Conservation (phyloP, 2,888 invertebrate genomes). For the Oithona nana region DNA sequence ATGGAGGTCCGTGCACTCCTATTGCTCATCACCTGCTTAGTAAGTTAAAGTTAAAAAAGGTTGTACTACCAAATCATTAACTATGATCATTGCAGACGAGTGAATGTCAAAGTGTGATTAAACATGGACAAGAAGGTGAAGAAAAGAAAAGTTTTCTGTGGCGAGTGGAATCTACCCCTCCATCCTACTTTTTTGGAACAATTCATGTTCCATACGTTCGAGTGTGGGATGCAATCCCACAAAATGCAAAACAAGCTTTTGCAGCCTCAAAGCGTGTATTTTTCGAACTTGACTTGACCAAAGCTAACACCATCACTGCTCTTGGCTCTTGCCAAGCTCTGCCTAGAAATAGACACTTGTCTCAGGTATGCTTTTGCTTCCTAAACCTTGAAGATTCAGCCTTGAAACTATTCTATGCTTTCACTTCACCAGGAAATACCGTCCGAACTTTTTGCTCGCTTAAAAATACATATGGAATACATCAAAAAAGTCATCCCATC, state of each 20-base stretch:
- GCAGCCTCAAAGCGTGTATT: conserved; percentile 31
- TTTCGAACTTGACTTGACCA: conserved; percentile 36
- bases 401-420: too few species aligned
- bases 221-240: conserved; percentile 36
- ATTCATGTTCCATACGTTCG: conserved; percentile 37
- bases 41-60: neutral
- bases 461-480: conserved; percentile 32
- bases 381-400: too few species aligned
- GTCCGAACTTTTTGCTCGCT: conserved; percentile 28
- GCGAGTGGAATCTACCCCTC: conserved; percentile 23
- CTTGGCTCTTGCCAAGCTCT: conserved; percentile 32
- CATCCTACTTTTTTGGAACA: conserved; percentile 36
- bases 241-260: conserved; percentile 34
- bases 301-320: conserved; percentile 31
- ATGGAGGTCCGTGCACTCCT: neutral
- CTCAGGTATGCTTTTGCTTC: too few species aligned
- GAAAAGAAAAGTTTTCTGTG: conserved; percentile 22
- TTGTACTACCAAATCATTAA: too few species aligned
- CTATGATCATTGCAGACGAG: too few species aligned
- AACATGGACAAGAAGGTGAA: neutral
- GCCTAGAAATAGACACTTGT: conserved; percentile 25
- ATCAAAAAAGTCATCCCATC: conserved; percentile 28
- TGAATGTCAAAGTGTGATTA: neutral
- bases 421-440: too few species aligned
- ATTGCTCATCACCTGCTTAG: neutral